Base-by-base conservation (phyloP, 2,113 vertebrate species). In the Barnardius zonarius region DNA sequence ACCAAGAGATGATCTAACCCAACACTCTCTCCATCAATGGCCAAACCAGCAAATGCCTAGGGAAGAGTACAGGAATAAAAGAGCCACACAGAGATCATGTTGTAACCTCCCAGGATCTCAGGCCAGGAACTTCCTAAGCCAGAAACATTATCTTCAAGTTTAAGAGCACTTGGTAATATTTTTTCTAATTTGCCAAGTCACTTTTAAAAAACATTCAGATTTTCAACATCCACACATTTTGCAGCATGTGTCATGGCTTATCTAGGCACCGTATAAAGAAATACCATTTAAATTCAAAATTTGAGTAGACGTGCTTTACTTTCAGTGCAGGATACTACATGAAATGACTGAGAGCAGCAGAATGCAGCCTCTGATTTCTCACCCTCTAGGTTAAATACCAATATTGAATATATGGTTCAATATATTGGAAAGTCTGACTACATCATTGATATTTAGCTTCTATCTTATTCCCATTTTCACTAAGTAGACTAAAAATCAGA, bases 11-110 rank as follows among this genome's bases (percentile, higher is more conserved):
- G 39, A 48, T 31, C 52, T 89, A 90, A 43, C 6, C 31, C 23
- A 61, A 69, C 5, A 31, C 2, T 3, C 1, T 54, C 3, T 5
- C 57, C 12, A 68, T 13, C 17, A 41, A 2, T 19, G 31, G 8
- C 19, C 28, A 68, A 75, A 43, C 2, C 15, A 72, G 10, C 17
- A 75, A 87, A n/a, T 0, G 0, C 12, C 25, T 15, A 27, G 24
- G 31, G n/a, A 61, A 43, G 12, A 81, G 23, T 35, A 24, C 8
- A 62, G 33, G 24, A 72, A 20, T 33, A 23, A 55, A 81, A 49
- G 10, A 35, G 18, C 11, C 17, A 7, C 37, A 5, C 5, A 28
- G 31, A 46, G 12, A 55, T 61, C 3, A 1, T 20, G 28, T 55
- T 33, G 27, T 35, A 33, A 49, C n/a, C 19, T 84, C n/a, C 44